Evolutionary conservation across 1,140 invertebrate genomes (phyloP), one percentile per base, ranked within the genome.

Genomic region (Drosophila saltans): DNA sequence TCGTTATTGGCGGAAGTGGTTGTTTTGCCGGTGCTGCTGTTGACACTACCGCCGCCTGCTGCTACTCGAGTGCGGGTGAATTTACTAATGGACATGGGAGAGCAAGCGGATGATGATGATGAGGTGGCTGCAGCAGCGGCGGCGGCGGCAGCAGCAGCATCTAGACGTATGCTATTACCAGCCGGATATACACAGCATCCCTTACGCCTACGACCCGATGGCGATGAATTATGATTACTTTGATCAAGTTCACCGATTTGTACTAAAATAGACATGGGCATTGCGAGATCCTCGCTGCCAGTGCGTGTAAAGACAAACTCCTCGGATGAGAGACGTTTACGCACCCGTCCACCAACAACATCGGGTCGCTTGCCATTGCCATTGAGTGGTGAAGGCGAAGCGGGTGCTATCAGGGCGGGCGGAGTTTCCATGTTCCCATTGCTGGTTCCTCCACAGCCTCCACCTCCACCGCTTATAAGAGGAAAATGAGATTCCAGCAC

Each of bases 401-500:
- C 84, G n/a, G 83, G 83, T 3, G 83, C 83, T 60, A 86, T 72
- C 70, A 73, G 69, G 3, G 69, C 72, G 1, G 69, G 57, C 24
- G 30, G 77, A 0, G 85, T 86, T 55, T 77, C 72, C 24, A 67
- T 55, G n/a, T 41, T 65, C 45, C 52, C 61, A 52, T 24, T 43
- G 36, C 57, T 58, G 48, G 41, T 36, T 36, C 6, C 6, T 36
- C 41, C 41, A 52, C 21, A 26, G 2, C 21, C 41, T 43, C 41
- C 41, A n/a, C 11, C 2, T 43, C 56, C 62, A n/a, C 66, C 70
- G 36, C 24, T 48, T 21, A 65, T 36, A 2, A 91, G 75, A 1
- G 92, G 92, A 66, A 92, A 92, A 60, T 92, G 92, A 10, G 92
- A 92, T 59, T 92, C 92, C 3, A 92, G 72, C 1, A 92, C 81